These are phyloP conservation scores for Riparia riparia DNA, from an alignment of 2,113 vertebrate species.

Conservation along the genomic window DNA sequence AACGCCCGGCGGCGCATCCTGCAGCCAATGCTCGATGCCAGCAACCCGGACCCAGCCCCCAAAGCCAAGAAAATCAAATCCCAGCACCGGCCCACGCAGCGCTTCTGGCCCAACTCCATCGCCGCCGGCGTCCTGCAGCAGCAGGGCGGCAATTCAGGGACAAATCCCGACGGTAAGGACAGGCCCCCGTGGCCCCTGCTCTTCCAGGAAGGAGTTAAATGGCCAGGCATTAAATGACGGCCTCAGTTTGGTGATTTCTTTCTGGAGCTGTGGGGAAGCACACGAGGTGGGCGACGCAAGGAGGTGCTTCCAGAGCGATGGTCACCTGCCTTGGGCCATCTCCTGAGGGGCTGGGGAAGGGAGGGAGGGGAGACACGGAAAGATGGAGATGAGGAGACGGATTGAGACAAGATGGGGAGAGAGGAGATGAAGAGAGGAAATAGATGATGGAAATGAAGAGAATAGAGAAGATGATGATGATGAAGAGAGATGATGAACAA, in stretches of 20 bases:
- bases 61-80: conserved; percentile 99
- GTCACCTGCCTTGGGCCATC: accelerated
- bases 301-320: background rate
- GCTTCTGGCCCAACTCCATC: conserved; percentile 99
- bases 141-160: conserved; percentile 84
- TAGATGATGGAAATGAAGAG: background rate
- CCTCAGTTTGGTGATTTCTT: background rate
- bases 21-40: conserved; percentile 97
- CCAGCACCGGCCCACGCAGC: conserved; percentile 95
- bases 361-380: background rate
- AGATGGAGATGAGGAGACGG: background rate
- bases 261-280: no score
- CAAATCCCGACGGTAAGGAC: conserved; percentile 89
- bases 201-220: background rate
- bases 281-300: no score
- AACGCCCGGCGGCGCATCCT: conserved; percentile 96
- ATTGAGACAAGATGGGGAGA: background rate
- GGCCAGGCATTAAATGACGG: background rate
- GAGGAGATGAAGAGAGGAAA: background rate
- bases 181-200: background rate
- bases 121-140: conserved; percentile 94
- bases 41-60: conserved; percentile 96
- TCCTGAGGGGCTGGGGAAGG: background rate
- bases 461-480: background rate
- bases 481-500: background rate